Evolutionary conservation across 1,140 invertebrate genomes (phyloP), one percentile per base, ranked within the genome.

Genomic region (Achatina immaculata): DNA sequence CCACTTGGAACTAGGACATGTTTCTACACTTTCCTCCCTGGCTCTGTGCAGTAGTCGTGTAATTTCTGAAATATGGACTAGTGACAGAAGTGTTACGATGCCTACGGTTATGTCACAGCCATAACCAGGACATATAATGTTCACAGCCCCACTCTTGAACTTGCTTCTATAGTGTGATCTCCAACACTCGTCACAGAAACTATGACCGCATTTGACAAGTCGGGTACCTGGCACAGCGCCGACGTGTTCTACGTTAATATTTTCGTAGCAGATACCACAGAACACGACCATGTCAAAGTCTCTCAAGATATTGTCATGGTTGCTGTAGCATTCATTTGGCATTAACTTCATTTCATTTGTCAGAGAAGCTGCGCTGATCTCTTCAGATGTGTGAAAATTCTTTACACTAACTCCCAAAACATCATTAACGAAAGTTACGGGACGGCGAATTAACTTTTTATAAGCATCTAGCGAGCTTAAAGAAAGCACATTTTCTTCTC

Each of bases 131-230:
- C 86, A 88, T n/a, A 36, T 36, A 40, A 79, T 38, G 6, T 66
- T 66, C 9, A 28, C 16, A 16, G 62, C 81, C 0, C 80, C 81
- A 3, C 75, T 66, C 38, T 38, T 36, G 7, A 80, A 74, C 68
- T 76, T 40, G 1, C 75, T 66, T n/a, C 58, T 42, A 21, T 84
- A 55, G 74, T 88, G 85, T 2, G 80, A 71, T 43, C 72, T 76
- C 87, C 86, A 88, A 68, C 87, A 88, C 0, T n/a, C 43, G 74
- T 86, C 79, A 81, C 87, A 88, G 71, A 88, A 86, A 82, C 83
- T 83, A 71, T 88, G 87, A 36, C 83, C 81, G 66, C 87, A 88
- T 24, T 78, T 31, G 16, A 62, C 68, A 28, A 88, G 75, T 28
- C 81, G 79, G 21, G 85, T 85, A 6, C 80, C 85, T 2, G 72